Conservation (phyloP, 2,888 invertebrate species). For the Caenorhabditis doughertyi region DNA sequence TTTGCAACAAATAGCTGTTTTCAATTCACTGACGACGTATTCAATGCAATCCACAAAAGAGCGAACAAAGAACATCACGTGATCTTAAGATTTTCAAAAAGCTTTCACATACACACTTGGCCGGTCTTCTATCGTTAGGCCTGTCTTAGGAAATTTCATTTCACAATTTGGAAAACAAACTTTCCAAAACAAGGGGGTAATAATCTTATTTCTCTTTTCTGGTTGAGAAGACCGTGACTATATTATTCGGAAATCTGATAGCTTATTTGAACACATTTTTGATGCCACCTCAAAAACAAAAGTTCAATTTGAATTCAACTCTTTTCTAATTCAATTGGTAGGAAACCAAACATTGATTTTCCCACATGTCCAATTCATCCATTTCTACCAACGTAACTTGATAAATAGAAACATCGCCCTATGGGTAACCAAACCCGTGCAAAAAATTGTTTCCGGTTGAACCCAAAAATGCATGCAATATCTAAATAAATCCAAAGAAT, state of each 20-base stretch:
- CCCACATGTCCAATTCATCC: not conserved
- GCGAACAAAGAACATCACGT: conserved; percentile 46
- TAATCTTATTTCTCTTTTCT: not conserved
- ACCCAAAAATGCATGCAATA: conserved; percentile 8
- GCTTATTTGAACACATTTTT: not conserved
- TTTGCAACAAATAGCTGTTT: conserved; percentile 14
- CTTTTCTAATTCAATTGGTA: not conserved
- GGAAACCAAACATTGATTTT: not conserved
- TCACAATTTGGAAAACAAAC: not conserved
- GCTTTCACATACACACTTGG: not conserved
- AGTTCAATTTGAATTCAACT: not conserved
- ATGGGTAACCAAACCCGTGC: conserved; percentile 30
- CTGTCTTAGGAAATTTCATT: conserved; percentile 2
- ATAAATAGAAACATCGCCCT: not conserved
- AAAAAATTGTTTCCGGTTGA: conserved; percentile 40
- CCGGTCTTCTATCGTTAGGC: conserved; percentile 18
- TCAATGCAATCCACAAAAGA: conserved; percentile 40
- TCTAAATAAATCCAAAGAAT: conserved; percentile 5
- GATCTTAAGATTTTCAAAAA: conserved; percentile 45
- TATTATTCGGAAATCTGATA: not conserved
- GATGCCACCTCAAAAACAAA: not conserved
- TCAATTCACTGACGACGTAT: conserved; percentile 1
- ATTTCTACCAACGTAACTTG: not conserved
- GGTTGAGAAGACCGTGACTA: not conserved
- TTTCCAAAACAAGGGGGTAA: not conserved